A percentile compares a stretch with the other conserved stretches of the same genome.
Evolutionary conservation across 1,140 invertebrate species (phyloP).

Genomic region (Drosophila nigrodunni): DNA sequence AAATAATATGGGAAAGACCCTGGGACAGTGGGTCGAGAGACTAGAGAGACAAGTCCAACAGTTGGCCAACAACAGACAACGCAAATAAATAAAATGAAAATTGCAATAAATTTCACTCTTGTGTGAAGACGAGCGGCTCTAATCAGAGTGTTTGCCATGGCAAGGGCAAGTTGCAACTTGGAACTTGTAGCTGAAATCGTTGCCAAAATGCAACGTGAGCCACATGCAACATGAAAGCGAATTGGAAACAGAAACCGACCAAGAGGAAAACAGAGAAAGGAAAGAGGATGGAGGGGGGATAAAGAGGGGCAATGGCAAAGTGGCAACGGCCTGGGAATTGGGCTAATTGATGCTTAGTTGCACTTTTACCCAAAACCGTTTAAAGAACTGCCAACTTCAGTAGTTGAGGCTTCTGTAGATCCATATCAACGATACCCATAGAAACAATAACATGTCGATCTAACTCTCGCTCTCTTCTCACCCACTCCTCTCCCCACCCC

Average conservation of each 20-base stretch:
- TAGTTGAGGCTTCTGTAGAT: slow-evolving; percentile 46
- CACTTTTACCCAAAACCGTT: slow-evolving; percentile 79
- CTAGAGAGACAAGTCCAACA: not conserved
- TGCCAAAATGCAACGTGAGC: slow-evolving; percentile 76
- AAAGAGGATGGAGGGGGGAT: not conserved
- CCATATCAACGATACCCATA: slow-evolving; percentile 49
- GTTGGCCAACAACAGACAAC: slow-evolving; percentile 22
- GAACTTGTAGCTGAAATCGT: slow-evolving; percentile 46
- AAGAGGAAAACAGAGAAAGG: slow-evolving; percentile 16
- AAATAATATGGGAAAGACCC: slow-evolving; percentile 64
- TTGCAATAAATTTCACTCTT: slow-evolving; percentile 78
- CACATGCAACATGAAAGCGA: slow-evolving; percentile 73
- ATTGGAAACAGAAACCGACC: slow-evolving; percentile 58
- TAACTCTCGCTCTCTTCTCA: not conserved
- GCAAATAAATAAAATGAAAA: slow-evolving; percentile 72
- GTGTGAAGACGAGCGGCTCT: slow-evolving; percentile 72
- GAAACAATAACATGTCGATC: slow-evolving; percentile 55
- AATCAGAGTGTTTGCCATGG: slow-evolving; percentile 61
- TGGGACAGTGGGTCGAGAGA: slow-evolving; percentile 39
- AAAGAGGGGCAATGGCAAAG: slow-evolving; percentile 50
- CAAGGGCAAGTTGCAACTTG: slow-evolving; percentile 59
- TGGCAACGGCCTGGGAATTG: slow-evolving; percentile 76
- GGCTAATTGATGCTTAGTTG: slow-evolving; percentile 83
- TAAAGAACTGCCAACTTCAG: slow-evolving; percentile 54
- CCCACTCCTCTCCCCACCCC: slow-evolving; percentile 3